phyloP scores from a whole-genome alignment of 2,888 invertebrate species.

The Tipula confusa region DNA sequence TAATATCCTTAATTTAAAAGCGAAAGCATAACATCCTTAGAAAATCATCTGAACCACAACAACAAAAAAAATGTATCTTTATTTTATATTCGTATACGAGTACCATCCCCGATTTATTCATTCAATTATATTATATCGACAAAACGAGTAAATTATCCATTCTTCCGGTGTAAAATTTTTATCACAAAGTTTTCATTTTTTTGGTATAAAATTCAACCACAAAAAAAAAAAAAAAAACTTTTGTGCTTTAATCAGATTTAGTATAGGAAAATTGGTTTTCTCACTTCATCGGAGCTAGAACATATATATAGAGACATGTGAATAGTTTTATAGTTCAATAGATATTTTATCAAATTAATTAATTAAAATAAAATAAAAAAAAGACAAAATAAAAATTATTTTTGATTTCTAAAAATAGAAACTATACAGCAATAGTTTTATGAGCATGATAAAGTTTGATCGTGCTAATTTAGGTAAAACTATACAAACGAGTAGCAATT shows the following conservation, averaged over 20 bases:
- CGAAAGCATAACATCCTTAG: neutral
- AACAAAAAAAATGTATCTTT: neutral
- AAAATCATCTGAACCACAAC: neutral
- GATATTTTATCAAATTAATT: constrained; percentile 20
- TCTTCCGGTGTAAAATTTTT: constrained; percentile 4
- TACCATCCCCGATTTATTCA: neutral
- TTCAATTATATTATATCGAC: neutral
- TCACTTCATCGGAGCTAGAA: neutral
- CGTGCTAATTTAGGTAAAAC: constrained; percentile 12
- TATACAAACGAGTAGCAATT: neutral
- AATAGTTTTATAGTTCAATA: constrained; percentile 15
- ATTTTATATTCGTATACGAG: neutral
- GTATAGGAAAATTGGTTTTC: neutral
- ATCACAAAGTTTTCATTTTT: neutral
- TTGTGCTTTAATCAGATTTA: constrained; percentile 3
- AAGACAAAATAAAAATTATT: neutral
- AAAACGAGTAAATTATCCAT: constrained; percentile 25
- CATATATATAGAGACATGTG: neutral
- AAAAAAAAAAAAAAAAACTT: neutral
- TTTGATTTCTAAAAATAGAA: constrained; percentile 25
- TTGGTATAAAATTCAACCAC: neutral
- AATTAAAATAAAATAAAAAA: too few species aligned
- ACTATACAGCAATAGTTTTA: neutral
- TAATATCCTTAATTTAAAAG: neutral
- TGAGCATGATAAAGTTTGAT: neutral